phyloP scores from a whole-genome alignment of 2,113 vertebrate genomes.

The Anarrhichthys ocellatus region DNA sequence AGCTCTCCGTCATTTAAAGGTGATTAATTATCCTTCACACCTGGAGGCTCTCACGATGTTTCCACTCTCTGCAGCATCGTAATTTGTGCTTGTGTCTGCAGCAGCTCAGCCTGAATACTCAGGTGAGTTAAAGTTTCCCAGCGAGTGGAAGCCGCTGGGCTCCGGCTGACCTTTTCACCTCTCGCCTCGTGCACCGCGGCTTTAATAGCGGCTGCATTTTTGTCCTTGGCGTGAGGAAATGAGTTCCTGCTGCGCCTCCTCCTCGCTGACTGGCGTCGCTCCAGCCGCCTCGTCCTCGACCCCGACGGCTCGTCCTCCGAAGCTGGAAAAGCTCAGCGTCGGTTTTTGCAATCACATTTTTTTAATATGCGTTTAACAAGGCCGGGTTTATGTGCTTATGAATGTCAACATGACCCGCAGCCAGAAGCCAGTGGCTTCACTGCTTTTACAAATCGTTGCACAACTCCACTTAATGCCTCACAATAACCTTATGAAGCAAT shows the following conservation, averaged over 20 bases:
- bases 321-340: not conserved
- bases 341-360: not conserved
- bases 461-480: not conserved
- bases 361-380: not conserved
- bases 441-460: not conserved
- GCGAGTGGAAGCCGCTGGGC: not conserved
- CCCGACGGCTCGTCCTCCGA: not conserved
- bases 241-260: slow-evolving; percentile 3
- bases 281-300: not conserved
- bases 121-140: slow-evolving; percentile 10
- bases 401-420: not conserved
- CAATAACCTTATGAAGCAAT: not conserved
- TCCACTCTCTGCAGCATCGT: not conserved
- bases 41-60: not conserved
- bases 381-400: not conserved
- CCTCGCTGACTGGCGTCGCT: not conserved
- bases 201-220: slow-evolving; percentile 25
- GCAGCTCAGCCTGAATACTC: not conserved
- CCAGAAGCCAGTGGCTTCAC: not conserved
- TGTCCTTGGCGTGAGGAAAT: slow-evolving; percentile 6
- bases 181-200: not conserved
- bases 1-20: not conserved
- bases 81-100: not conserved
- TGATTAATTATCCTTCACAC: not conserved
- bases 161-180: slow-evolving; percentile 20